Percentiles rank a stretch among this genome's conserved stretches.
Evolutionary conservation across 2,888 invertebrate genomes (phyloP).

Genomic region (Chorisops tibialis): DNA sequence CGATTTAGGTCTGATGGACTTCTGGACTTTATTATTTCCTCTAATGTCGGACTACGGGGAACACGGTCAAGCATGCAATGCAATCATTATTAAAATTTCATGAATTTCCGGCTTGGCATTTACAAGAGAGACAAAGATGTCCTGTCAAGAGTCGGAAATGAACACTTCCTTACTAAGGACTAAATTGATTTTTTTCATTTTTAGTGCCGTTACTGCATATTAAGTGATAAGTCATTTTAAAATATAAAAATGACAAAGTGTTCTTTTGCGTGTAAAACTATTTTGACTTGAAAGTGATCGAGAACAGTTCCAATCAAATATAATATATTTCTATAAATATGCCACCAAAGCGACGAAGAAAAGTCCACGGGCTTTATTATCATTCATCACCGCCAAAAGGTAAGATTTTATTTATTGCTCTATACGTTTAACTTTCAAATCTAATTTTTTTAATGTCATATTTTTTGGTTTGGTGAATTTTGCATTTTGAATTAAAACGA

Average conservation of each 20-base stretch:
- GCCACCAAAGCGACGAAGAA: constrained; percentile 50
- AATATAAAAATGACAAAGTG: neutral
- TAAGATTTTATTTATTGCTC: constrained; percentile 39
- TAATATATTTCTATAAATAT: constrained; percentile 36
- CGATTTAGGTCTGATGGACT: constrained; percentile 19
- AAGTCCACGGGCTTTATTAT: constrained; percentile 51
- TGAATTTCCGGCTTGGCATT: neutral
- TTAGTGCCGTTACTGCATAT: neutral
- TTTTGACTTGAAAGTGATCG: neutral
- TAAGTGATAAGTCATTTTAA: neutral
- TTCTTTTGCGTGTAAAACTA: constrained; percentile 2
- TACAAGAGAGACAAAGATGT: neutral
- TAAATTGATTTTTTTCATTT: neutral
- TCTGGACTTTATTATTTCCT: neutral
- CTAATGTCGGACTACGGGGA: too few species aligned
- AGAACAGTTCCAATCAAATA: too few species aligned
- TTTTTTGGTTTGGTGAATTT: too few species aligned
- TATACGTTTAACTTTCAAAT: too few species aligned
- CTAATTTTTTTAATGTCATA: too few species aligned
- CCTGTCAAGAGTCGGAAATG: neutral
- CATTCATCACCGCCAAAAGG: constrained; percentile 52
- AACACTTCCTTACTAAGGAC: neutral
- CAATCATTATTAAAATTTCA: constrained; percentile 38
- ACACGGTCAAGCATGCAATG: constrained; percentile 36
- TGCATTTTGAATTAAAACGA: too few species aligned